phyloP scores from a whole-genome alignment of 2,888 invertebrate genomes.

The Cepaea hortensis region DNA sequence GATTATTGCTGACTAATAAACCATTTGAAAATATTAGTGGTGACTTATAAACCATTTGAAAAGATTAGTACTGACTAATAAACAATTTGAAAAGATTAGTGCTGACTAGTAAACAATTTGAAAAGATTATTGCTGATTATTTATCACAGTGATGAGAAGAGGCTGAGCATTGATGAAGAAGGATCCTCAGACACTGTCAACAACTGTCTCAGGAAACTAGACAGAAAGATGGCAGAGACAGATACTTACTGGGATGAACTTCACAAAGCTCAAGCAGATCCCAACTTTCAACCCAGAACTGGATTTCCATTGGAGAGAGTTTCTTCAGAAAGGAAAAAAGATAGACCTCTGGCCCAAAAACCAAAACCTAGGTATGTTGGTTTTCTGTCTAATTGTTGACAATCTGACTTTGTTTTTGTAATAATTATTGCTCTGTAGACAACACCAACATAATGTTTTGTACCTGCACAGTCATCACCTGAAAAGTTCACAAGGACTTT shows the following conservation, averaged over 20 bases:
- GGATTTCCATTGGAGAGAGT: slow-evolving; percentile 20
- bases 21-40: too few relatives aligned
- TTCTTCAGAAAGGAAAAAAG: slow-evolving; percentile 45
- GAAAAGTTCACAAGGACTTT: too few relatives aligned
- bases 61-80: too few relatives aligned
- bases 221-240: slow-evolving; percentile 66
- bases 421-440: neutral
- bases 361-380: slow-evolving; percentile 31
- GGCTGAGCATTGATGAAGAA: slow-evolving; percentile 66
- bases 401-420: neutral
- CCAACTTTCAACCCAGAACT: slow-evolving; percentile 51
- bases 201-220: slow-evolving; percentile 66
- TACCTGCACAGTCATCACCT: too few relatives aligned
- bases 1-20: neutral
- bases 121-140: neutral
- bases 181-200: slow-evolving; percentile 67
- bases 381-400: neutral
- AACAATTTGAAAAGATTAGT: too few relatives aligned
- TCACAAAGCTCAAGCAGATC: slow-evolving; percentile 56
- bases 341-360: slow-evolving; percentile 10
- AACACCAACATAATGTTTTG: too few relatives aligned
- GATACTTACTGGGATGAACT: slow-evolving; percentile 69
- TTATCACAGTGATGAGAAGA: slow-evolving; percentile 57
- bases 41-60: too few relatives aligned
- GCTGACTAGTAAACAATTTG: too few relatives aligned